A percentile compares a stretch with the other conserved stretches of the same genome.
Evolutionary conservation across 2,888 invertebrate species (phyloP).

Genomic region (Lasiommata megera): DNA sequence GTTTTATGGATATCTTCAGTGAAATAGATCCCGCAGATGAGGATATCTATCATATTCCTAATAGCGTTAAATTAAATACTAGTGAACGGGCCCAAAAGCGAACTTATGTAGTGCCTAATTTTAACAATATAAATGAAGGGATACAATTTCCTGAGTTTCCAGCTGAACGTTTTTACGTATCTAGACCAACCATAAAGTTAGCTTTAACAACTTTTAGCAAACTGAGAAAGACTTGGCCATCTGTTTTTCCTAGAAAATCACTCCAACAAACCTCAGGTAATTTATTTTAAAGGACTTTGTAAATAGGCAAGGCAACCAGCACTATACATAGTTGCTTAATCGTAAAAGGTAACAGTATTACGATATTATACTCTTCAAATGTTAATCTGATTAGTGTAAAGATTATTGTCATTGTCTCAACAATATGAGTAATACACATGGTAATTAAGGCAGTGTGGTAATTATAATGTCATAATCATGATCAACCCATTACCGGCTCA

Average conservation of each 20-base stretch:
- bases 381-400: too few species aligned
- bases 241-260: conserved; percentile 30
- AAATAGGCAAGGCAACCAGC: too few species aligned
- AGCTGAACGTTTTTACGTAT: background rate
- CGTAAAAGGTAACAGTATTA: too few species aligned
- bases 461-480: too few species aligned
- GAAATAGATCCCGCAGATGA: background rate
- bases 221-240: conserved; percentile 25
- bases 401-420: too few species aligned
- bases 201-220: conserved; percentile 5
- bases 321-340: too few species aligned
- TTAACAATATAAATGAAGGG: background rate
- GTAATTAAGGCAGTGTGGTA: too few species aligned
- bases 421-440: too few species aligned
- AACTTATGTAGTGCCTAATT: background rate
- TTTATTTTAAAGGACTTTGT: background rate
- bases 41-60: background rate
- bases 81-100: background rate
- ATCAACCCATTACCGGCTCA: too few species aligned
- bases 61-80: background rate
- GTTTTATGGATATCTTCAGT: background rate
- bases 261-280: conserved; percentile 15
- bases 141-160: background rate
- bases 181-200: conserved; percentile 18
- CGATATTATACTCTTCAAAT: too few species aligned